phyloP scores from a whole-genome alignment of 2,113 vertebrate genomes.

The Nothoprocta pentlandii region DNA sequence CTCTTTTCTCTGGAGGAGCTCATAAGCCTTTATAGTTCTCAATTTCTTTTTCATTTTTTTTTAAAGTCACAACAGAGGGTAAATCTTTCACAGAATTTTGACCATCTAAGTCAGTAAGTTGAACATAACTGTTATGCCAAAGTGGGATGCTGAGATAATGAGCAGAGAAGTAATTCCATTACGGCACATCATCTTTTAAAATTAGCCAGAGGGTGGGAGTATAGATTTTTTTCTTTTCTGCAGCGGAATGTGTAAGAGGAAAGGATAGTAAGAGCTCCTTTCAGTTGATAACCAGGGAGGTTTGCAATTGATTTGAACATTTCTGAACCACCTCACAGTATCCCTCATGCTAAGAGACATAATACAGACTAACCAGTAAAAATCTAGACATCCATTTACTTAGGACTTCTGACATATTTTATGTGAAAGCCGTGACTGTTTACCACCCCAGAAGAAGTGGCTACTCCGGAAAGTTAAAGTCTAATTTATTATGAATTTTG shows the following conservation, averaged over 20 bases:
- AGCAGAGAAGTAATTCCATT: background rate
- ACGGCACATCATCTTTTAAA: background rate
- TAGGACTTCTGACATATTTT: background rate
- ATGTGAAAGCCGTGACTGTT: background rate
- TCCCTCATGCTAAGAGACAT: background rate
- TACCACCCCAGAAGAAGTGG: background rate
- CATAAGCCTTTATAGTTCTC: background rate
- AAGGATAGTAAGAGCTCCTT: background rate
- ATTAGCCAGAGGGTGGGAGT: background rate
- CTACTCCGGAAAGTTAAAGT: background rate
- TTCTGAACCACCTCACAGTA: background rate
- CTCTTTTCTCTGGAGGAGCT: background rate
- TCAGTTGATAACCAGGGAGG: background rate
- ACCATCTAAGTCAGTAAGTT: background rate
- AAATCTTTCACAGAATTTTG: background rate
- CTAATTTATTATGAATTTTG: background rate
- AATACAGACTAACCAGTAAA: background rate
- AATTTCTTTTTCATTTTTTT: accelerated
- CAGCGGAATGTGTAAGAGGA: background rate
- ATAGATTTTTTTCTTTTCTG: background rate
- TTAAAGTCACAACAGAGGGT: background rate
- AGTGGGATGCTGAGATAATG: background rate
- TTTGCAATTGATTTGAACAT: background rate
- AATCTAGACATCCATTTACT: background rate
- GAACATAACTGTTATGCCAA: background rate